Base-by-base conservation (phyloP, 2,113 vertebrate species). In the Trinectes maculatus region DNA sequence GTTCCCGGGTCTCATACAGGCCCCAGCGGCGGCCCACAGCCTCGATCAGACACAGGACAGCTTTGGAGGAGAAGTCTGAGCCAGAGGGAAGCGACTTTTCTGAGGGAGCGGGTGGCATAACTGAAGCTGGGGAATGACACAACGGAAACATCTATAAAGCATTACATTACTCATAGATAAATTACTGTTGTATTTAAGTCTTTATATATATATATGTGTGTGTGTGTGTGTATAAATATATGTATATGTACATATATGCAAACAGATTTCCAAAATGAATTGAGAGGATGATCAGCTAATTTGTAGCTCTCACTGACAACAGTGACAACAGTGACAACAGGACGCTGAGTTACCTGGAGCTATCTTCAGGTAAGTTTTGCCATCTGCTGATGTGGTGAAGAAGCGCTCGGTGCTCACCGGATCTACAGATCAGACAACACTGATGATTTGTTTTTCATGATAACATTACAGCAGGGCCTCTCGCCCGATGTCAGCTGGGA, bases 41-140 rank as follows among this genome's bases (percentile, higher is more conserved):
- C 65, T 92, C 89, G 4, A 93, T 93, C 57, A 93, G 87, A 71
- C 87, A 90, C 73, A 91, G 22, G 0, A 93, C 91, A 0, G 89
- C 89, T 58, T 89, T 89, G 64, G 89, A 91, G 57, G 88, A 89
- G 71, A 93, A 93, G 53, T 93, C 92, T 1, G 88, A 91, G 67
- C 80, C 70, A 0, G 76, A 66, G 19, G 80, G 44, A 6, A 84
- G 68, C 2, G 22, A 60, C 82, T 86, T 90, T 19, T 90, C 90
- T 9, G 85, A 69, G 1, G 70, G 33, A 55, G 77, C 71, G 3
- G 84, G 47, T 1, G 74, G 44, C 77, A 85, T 76, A 21, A 40
- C 73, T 33, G 81, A 77, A 36, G 77, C 86, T 86, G 72, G 31
- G 25, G 21, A 25, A 70, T 10, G 11, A 71, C 25, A 31, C 10